phyloP scores from a whole-genome alignment of 2,888 invertebrate species.

The Drosophila vallismaia region DNA sequence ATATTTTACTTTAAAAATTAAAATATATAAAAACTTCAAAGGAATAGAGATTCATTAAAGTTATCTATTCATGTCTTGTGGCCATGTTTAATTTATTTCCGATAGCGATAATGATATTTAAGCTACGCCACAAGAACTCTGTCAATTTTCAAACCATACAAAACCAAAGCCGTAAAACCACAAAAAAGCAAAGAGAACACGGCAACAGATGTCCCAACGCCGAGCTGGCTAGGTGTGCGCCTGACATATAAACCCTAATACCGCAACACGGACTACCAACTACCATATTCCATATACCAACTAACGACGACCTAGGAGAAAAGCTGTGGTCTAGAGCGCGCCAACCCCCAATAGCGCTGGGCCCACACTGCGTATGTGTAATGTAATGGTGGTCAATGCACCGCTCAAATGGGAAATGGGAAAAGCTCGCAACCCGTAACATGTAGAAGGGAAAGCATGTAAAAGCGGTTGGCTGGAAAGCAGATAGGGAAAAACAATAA shows the following conservation, averaged over 20 bases:
- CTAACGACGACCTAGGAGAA: background rate
- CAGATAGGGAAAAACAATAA: constrained; percentile 46
- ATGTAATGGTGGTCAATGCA: constrained; percentile 63
- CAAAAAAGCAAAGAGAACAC: background rate
- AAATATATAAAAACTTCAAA: no score
- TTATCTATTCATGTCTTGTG: no score
- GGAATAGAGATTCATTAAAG: no score
- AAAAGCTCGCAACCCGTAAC: constrained; percentile 41
- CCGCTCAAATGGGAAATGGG: constrained; percentile 26
- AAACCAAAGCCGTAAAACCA: constrained; percentile 13
- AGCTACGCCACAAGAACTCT: background rate
- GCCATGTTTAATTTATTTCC: no score
- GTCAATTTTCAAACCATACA: constrained; percentile 20
- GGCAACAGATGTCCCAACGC: constrained; percentile 68
- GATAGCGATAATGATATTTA: background rate
- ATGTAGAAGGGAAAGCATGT: constrained; percentile 5
- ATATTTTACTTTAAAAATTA: no score
- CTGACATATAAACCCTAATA: constrained; percentile 76
- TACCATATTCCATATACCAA: background rate
- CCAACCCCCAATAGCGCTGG: constrained; percentile 14
- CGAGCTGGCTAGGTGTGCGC: constrained; percentile 14
- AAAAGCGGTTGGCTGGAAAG: background rate
- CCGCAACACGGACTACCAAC: constrained; percentile 11
- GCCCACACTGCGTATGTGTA: constrained; percentile 66
- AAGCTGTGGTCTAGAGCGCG: background rate